Percentiles rank a stretch among this genome's conserved stretches.
Evolutionary conservation across 2,888 invertebrate species (phyloP).

Genomic region (Calliscelio sp.): DNA sequence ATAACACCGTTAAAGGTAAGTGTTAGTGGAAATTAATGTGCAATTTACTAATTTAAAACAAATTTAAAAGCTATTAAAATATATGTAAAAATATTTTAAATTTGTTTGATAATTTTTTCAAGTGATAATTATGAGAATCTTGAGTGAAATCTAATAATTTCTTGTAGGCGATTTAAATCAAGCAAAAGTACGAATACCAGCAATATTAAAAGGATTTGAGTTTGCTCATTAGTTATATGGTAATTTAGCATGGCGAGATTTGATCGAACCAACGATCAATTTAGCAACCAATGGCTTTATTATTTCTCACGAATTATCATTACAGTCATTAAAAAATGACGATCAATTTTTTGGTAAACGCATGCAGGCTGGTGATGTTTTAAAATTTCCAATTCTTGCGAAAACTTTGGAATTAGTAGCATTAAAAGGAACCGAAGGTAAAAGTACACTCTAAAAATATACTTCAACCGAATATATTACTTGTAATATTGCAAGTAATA

Average conservation of each 20-base stretch:
- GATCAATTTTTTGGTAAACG: conserved; percentile 85
- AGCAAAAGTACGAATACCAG: conserved; percentile 86
- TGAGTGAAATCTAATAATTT: too few species aligned
- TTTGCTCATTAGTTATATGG: conserved; percentile 88
- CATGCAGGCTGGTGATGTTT: conserved; percentile 86
- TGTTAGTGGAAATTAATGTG: neutral
- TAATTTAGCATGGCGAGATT: conserved; percentile 87
- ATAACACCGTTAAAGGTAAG: conserved; percentile 80
- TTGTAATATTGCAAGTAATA: too few species aligned
- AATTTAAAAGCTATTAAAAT: too few species aligned
- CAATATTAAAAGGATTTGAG: conserved; percentile 88
- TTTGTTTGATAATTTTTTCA: too few species aligned
- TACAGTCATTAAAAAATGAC: conserved; percentile 85
- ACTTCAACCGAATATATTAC: too few species aligned
- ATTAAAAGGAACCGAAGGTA: conserved; percentile 83
- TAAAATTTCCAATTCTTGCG: conserved; percentile 87
- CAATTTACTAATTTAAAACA: too few species aligned
- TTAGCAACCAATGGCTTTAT: conserved; percentile 87
- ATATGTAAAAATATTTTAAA: too few species aligned
- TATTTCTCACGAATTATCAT: conserved; percentile 86
- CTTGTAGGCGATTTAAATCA: conserved; percentile 49
- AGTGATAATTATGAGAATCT: too few species aligned
- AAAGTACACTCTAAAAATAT: too few species aligned
- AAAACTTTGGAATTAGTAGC: conserved; percentile 87
- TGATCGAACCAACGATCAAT: conserved; percentile 88